Base-by-base conservation (phyloP, 2,888 invertebrate genomes). In the Thymelicus lineola region DNA sequence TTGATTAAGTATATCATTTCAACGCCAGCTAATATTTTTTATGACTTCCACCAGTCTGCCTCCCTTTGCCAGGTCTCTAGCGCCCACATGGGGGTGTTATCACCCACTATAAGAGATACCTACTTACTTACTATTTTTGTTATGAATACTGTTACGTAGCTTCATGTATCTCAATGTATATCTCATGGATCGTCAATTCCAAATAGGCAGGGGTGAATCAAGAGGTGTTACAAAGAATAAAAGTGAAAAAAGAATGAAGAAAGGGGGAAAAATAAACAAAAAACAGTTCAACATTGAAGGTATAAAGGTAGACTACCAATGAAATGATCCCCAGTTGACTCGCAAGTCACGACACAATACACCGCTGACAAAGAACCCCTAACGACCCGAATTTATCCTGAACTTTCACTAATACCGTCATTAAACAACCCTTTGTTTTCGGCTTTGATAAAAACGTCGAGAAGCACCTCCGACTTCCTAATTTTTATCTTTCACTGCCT, bases 351-450 rank as follows among this genome's bases (percentile, higher is more conserved):
- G 83, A 79, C 83, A 90, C 88, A 90, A 89, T 88, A 90, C 86
- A 88, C 80, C 84, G 81, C 80, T 86, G 87, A 91, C 91, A 91
- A 91, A 91, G 89, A 86, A 86, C 84, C 81, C 73, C 77, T 90
- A 91, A 92, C 88, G 90, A 90, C 86, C 85, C 82, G 83, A 92
- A 92, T 92, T 91, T 90, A 92, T 91, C 89, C 88, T 85, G 88
- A 91, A 90, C 90, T 91, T 90, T 90, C 88, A 89, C 91, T 91
- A 91, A 92, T 90, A 89, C 90, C 88, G 84, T 88, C 90, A 92
- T 92, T 91, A 90, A 90, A 91, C 90, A 90, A 88, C 88, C 90
- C 90, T 91, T 91, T 92, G 91, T 91, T 90, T 90, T 87, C 83
- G 82, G 83, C 87, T 86, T 89, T 91, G 91, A 90, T 90, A 91